Percentiles rank a stretch among this genome's conserved stretches.
Conservation (phyloP, 2,888 invertebrate genomes). For the Prenolepis imparis region DNA sequence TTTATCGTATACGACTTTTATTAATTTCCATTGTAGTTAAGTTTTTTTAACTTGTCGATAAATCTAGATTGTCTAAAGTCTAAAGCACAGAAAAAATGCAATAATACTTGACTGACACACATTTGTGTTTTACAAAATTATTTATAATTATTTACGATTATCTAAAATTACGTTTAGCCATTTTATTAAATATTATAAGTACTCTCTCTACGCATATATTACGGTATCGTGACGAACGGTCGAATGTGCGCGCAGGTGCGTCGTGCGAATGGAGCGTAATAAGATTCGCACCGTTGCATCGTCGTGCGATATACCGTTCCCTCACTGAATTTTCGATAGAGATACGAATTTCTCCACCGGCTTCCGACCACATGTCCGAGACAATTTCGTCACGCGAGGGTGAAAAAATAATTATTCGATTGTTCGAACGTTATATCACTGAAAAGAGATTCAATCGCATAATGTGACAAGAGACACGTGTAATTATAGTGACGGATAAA, state of each 20-base stretch:
- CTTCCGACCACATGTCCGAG: background rate
- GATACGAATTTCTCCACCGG: background rate
- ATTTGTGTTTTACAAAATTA: background rate
- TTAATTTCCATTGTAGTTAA: background rate
- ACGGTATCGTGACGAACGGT: background rate
- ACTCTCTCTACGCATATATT: background rate
- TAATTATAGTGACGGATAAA: background rate
- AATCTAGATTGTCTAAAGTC: too few species aligned
- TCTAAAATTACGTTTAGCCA: background rate
- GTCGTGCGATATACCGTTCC: background rate
- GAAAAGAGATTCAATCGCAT: background rate
- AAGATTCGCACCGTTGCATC: conserved; percentile 5
- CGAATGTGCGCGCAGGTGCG: background rate
- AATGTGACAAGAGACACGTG: background rate
- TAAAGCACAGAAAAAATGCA: background rate
- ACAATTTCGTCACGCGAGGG: conserved; percentile 6
- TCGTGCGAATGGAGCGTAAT: background rate
- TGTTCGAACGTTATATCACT: conserved; percentile 15
- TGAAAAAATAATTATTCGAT: conserved; percentile 37
- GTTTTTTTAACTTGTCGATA: too few species aligned
- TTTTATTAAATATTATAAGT: background rate
- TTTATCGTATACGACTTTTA: background rate
- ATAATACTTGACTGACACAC: background rate
- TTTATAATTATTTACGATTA: background rate
- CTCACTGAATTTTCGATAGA: conserved; percentile 17